Evolutionary conservation across 1,140 invertebrate genomes (phyloP), one percentile per base, ranked within the genome.

Genomic region (Drusus annulatus): DNA sequence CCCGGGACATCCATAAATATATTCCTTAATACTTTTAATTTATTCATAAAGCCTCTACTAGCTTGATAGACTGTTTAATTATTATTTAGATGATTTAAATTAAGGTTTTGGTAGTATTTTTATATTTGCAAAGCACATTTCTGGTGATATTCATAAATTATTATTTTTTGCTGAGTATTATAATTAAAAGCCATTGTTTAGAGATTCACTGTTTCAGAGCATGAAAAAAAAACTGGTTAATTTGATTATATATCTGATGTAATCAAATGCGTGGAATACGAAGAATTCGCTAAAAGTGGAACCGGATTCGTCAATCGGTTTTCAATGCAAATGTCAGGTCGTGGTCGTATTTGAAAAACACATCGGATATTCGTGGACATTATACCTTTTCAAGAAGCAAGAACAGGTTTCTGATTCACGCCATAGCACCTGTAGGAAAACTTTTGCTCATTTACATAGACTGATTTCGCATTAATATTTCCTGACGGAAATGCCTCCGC

Each of bases 371-470:
- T 56, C 54, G n/a, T 56, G 19, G 19, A 56, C 54, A 56, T 17
- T 21, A 17, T 10, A 7, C 17, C 17, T 56, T 56, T 17, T 56
- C n/a, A 10, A 56, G 65, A 19, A 50, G 8, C 15, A 50, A n/a
- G 6, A 36, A 68, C 65, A n/a, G 65, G 65, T 69, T 69, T 50
- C n/a, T 69, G 65, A 69, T 69, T 69, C 65, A 69, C 65, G 65
- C 17, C n/a, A 69, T 17, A 23, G 36, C 28, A 69, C 65, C 65
- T 69, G 65, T 45, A 69, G 31, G 60, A 65, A 65, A 65, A 65
- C 21, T 28, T 31, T 4, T 31, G 28, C 23, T 25, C 10, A 65
- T 65, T 65, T 28, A n/a, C 62, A n/a, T 31, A 8, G 23, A 65
- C 21, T 65, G 5, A 65, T 31, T 65, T 28, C 25, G 62, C n/a